These are phyloP conservation scores for Euzophera pinguis DNA, from an alignment of 2,888 invertebrate genomes.

Conservation along the genomic window DNA sequence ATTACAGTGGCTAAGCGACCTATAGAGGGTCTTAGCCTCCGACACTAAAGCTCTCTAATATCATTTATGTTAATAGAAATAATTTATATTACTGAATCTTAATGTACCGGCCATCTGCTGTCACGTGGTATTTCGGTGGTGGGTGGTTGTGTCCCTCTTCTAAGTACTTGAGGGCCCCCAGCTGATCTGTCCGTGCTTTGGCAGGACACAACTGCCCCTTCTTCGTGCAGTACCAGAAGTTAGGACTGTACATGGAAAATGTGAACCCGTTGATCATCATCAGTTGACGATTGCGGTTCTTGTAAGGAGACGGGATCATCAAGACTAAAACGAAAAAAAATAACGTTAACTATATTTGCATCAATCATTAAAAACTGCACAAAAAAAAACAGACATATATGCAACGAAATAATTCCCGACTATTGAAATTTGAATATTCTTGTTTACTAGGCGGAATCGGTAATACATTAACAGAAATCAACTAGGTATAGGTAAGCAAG, in stretches of 20 bases:
- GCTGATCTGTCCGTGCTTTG: conserved; percentile 35
- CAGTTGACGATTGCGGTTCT: conserved; percentile 29
- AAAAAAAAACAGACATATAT: too few species aligned
- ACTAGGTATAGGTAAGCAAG: too few species aligned
- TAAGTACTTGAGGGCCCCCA: conserved; percentile 28
- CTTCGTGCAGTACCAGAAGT: conserved; percentile 53
- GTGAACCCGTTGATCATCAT: conserved; percentile 50
- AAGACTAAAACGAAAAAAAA: conserved; percentile 29
- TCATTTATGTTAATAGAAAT: neutral
- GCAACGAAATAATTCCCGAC: too few species aligned
- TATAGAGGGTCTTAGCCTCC: too few species aligned
- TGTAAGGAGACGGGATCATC: conserved; percentile 36
- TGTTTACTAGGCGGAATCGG: too few species aligned
- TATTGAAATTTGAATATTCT: too few species aligned
- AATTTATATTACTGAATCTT: neutral
- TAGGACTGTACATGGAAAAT: conserved; percentile 40
- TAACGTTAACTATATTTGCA: neutral
- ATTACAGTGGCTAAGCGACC: too few species aligned
- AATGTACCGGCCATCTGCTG: conserved; percentile 28
- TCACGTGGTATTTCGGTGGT: conserved; percentile 37
- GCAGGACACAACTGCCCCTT: conserved; percentile 37
- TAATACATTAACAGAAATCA: too few species aligned
- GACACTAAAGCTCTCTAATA: too few species aligned
- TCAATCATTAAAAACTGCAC: neutral
- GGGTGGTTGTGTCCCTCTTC: conserved; percentile 37